These are phyloP conservation scores for Pseudomugil gertrudae DNA, from an alignment of 2,797 vertebrate species.

Conservation along the genomic window DNA sequence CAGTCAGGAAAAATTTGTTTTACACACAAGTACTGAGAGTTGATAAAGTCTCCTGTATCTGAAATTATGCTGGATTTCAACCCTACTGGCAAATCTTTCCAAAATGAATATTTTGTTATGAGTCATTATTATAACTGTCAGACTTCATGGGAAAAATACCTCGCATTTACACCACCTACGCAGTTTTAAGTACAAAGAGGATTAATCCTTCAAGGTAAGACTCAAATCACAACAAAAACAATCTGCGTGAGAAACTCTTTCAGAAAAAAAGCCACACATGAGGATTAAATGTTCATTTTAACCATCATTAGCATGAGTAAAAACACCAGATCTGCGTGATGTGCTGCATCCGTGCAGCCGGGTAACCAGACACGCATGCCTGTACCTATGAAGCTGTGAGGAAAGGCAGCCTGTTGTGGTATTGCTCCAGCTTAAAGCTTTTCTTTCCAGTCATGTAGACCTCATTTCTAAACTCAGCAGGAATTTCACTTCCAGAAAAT, in stretches of 20 bases:
- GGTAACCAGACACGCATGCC: constrained; percentile 15
- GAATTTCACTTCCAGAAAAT: neutral
- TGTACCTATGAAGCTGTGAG: neutral
- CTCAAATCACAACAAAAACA: neutral
- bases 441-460: neutral
- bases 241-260: neutral
- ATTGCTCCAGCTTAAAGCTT: neutral
- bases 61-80: neutral
- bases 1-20: neutral
- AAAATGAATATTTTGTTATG: neutral
- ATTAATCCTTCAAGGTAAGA: neutral
- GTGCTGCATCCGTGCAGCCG: constrained; percentile 14
- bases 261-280: too few relatives aligned
- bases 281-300: constrained; percentile 1
- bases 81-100: neutral
- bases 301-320: constrained; percentile 8
- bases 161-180: neutral
- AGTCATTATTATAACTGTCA: neutral
- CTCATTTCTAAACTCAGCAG: neutral
- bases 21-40: neutral
- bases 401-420: neutral
- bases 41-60: neutral
- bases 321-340: constrained; percentile 3
- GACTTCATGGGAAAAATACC: constrained; percentile 6
- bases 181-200: constrained; percentile 3